Conservation (phyloP, 2,797 vertebrate genomes). For the Enteromius paludinosus region DNA sequence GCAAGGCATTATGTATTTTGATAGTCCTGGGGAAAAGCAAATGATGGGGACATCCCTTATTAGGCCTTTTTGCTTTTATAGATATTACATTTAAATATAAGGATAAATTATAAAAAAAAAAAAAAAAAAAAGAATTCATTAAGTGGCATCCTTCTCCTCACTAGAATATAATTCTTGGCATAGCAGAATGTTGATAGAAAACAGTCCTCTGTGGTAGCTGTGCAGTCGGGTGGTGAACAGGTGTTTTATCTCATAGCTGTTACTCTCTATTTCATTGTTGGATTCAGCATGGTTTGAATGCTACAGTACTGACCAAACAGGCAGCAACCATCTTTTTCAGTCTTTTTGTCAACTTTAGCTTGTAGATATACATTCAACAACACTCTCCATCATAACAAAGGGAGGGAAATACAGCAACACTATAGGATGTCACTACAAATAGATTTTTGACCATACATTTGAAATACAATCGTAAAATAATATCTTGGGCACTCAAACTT, state of each 20-base stretch:
- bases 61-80: background rate
- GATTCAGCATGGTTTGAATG: background rate
- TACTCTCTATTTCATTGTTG: constrained; percentile 1
- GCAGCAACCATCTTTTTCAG: background rate
- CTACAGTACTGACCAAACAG: background rate
- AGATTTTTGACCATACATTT: background rate
- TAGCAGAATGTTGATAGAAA: constrained; percentile 6
- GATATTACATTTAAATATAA: background rate
- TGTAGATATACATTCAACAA: background rate
- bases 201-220: background rate
- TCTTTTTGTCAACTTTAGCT: background rate
- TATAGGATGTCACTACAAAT: background rate
- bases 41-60: background rate
- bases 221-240: background rate
- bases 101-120: background rate
- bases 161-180: background rate
- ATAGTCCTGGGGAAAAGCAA: background rate
- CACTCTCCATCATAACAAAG: background rate
- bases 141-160: background rate
- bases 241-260: constrained; percentile 2
- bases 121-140: background rate
- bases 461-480: background rate
- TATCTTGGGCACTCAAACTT: background rate
- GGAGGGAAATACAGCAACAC: background rate
- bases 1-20: background rate